A percentile compares a stretch with the other conserved stretches of the same genome.
phyloP scores from a whole-genome alignment of 1,140 invertebrate genomes.

The Phenacoccus solenopsis region DNA sequence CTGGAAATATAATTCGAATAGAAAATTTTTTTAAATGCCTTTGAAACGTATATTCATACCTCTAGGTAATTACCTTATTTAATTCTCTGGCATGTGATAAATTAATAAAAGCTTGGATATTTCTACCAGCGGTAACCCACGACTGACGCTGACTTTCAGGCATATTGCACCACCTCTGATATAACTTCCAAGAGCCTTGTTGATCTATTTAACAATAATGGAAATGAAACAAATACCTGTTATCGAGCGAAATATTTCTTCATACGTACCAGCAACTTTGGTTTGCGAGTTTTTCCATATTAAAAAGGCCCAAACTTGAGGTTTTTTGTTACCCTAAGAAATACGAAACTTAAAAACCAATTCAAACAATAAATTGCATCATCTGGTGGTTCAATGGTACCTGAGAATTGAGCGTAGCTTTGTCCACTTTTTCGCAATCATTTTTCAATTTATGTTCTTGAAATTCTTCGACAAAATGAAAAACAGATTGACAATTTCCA shows the following conservation, averaged over 20 bases:
- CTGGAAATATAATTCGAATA: background rate
- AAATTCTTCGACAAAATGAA: conserved; percentile 65
- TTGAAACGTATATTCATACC: background rate
- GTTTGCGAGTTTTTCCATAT: conserved; percentile 59
- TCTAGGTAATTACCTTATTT: conserved; percentile 4
- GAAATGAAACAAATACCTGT: background rate
- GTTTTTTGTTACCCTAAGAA: conserved; percentile 50
- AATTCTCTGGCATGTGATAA: background rate
- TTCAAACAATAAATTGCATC: conserved; percentile 17
- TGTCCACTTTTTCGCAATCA: conserved; percentile 37
- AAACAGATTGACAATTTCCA: conserved; percentile 61
- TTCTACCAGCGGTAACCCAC: conserved; percentile 62
- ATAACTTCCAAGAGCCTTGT: conserved; percentile 59
- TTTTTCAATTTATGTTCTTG: conserved; percentile 48
- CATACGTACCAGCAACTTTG: conserved; percentile 17
- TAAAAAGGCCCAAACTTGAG: conserved; percentile 69
- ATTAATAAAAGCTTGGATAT: conserved; percentile 35
- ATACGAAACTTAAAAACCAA: conserved; percentile 13
- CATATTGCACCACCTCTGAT: conserved; percentile 69
- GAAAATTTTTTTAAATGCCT: background rate
- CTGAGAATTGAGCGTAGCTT: background rate
- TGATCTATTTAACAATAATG: conserved; percentile 30
- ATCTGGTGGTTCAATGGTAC: background rate
- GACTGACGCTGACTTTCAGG: conserved; percentile 51
- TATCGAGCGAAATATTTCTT: background rate